These are phyloP conservation scores for Trichopria drosophilae DNA, from an alignment of 2,888 invertebrate genomes.

Conservation along the genomic window DNA sequence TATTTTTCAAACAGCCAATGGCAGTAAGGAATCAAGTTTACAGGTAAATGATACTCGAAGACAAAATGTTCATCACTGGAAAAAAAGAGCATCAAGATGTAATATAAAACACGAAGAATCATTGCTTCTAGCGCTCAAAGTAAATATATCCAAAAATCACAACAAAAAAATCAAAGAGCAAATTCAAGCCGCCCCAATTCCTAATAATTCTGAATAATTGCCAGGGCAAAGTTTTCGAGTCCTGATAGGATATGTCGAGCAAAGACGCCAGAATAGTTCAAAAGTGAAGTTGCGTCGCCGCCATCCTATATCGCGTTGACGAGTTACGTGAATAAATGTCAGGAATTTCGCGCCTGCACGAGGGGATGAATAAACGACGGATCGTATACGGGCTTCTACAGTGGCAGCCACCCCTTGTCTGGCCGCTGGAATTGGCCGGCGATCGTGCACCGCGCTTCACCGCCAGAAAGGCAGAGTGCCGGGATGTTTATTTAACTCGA, in stretches of 20 bases:
- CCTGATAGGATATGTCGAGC: neutral
- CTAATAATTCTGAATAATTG: neutral
- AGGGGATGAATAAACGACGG: conserved; percentile 30
- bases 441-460: conserved; percentile 10
- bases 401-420: no score
- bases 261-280: conserved; percentile 21
- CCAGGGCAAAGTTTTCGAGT: neutral
- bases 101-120: no score
- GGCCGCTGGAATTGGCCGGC: no score
- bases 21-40: no score
- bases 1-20: no score
- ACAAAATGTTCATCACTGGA: no score
- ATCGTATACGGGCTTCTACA: conserved; percentile 10
- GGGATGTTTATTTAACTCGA: conserved; percentile 57
- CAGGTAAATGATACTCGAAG: no score
- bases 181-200: no score
- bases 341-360: conserved; percentile 42
- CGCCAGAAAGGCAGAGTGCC: conserved; percentile 14
- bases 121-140: no score
- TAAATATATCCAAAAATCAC: no score
- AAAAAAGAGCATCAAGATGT: no score
- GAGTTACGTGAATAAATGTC: conserved; percentile 42
- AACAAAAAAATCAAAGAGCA: no score
- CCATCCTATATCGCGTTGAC: conserved; percentile 31
- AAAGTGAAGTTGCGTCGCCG: conserved; percentile 39